Conservation (phyloP, 2,113 vertebrate genomes). For the Pipa parva region DNA sequence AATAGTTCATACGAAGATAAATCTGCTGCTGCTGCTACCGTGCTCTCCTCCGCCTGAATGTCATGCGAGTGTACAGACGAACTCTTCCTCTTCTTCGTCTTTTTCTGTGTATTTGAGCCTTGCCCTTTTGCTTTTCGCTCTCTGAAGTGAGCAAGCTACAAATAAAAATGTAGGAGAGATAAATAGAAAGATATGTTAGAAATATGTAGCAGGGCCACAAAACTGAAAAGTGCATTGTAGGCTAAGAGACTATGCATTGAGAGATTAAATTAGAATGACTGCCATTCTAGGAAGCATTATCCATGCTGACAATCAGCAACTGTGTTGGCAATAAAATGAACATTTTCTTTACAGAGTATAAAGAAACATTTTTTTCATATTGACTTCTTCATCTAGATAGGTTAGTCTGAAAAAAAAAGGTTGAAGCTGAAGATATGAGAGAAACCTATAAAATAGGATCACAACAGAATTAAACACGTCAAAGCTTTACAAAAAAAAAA, state of each 20-base stretch:
- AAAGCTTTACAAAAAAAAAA: too few species aligned
- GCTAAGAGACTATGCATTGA: slow-evolving; percentile 30
- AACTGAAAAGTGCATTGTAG: slow-evolving; percentile 48
- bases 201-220: slow-evolving; percentile 66
- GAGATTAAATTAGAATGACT: slow-evolving; percentile 13
- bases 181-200: slow-evolving; percentile 66
- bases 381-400: slow-evolving; percentile 1
- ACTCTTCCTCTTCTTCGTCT: slow-evolving; percentile 69
- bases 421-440: background rate
- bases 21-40: slow-evolving; percentile 42
- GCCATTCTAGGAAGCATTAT: slow-evolving; percentile 41
- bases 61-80: slow-evolving; percentile 61
- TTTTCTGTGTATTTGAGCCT: slow-evolving; percentile 61
- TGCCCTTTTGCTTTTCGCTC: slow-evolving; percentile 64
- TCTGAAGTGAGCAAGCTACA: slow-evolving; percentile 71
- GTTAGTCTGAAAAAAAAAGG: slow-evolving; percentile 12
- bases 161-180: slow-evolving; percentile 62
- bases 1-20: background rate
- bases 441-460: background rate
- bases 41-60: slow-evolving; percentile 53
- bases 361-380: background rate
- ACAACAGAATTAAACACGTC: background rate
- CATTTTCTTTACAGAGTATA: background rate
- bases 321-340: too few species aligned
- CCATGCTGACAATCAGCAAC: background rate